Evolutionary conservation across 2,888 invertebrate species (phyloP), one percentile per base, ranked within the genome.

Genomic region (Caenorhabditis sp.): DNA sequence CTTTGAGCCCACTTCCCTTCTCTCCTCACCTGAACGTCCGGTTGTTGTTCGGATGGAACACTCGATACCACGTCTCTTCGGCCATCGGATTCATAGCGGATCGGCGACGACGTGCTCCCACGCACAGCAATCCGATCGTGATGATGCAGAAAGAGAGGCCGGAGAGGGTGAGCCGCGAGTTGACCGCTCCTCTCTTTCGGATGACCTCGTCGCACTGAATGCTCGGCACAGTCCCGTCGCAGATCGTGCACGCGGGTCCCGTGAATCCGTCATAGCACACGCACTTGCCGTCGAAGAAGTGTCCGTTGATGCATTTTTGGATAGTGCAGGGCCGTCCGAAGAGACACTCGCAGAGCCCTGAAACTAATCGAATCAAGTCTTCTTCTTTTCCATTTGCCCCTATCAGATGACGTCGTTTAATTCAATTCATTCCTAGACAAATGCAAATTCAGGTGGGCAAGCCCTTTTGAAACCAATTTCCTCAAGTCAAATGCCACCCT

Each of bases 131-230:
- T 71, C 83, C 83, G 43, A 83, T 82, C 13, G 83, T 83, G 41
- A 83, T 81, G 48, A 83, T 79, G 41, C 83, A 83, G 62, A 83
- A 83, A n/a, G 83, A 82, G 15, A 83, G 78, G 13, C 83, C 83
- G 41, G 81, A 81, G 22, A 83, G 79, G 0, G 83, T 83, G 24
- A 83, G 61, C 13, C 83, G 73, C 15, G 83, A 83, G 59, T 83
- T 83, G 3, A 83, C 82, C 1, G 78, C 72, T 45, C 71, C 71
- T 8, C 71, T n/a, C 39, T 62, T 61, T 27, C 71, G 32, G 24
- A 71, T 71, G 9, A 65, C 50, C 13, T 71, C 76, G 39, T 76
- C 76, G 39, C 76, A 75, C 26, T 62, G 66, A 26, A 74, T 55
- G 32, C 46, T 65, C 4, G 55, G 45, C 13, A 59, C 56, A 7